Base-by-base conservation (phyloP, 2,797 vertebrate genomes). In the Acropternis orthonyx region DNA sequence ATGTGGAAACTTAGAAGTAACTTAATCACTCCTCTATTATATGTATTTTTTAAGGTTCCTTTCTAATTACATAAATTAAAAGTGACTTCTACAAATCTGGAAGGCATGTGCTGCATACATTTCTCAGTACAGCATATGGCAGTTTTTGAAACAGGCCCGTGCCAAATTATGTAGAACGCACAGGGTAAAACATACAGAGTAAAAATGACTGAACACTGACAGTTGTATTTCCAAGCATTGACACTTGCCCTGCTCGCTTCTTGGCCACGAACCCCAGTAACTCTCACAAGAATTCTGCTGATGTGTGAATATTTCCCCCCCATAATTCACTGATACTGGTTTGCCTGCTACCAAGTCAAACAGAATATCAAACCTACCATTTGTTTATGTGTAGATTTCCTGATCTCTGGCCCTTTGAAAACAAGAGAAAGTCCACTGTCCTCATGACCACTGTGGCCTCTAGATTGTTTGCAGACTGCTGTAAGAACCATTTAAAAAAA, bases 61-160 rank as follows among this genome's bases (percentile, higher is more conserved):
- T 75, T 79, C 48, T 44, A 9, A 77, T 85, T 67, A n/a, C 22
- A 32, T 32, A 68, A 71, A 89, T 66, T 51, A 66, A 27, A 92
- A 94, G 32, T 36, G 21, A 48, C 37, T 87, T 82, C 32, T 28
- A 41, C 21, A 69, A 51, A 59, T 34, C 58, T 49, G 23, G 26
- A 56, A 68, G 69, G 58, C 36, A 23, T 30, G n/a, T 68, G 46
- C 17, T 72, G 36, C 51, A 27, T 8, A 3, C 6, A 9, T 15
- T 78, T 65, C 63, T 73, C 67, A 10, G 2, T 3, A 14, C 7
- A 81, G 59, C 41, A 46, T 2, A 23, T 3, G 9, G 63, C 46
- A 93, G 52, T 22, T 43, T 84, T n/a, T 68, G 51, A 54, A 88
- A 79, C 12, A 48, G 36, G 27, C 17, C 34, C 18, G 27, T 14